Base-by-base conservation (phyloP, 1,140 invertebrate species). In the Zaprionus africanus region DNA sequence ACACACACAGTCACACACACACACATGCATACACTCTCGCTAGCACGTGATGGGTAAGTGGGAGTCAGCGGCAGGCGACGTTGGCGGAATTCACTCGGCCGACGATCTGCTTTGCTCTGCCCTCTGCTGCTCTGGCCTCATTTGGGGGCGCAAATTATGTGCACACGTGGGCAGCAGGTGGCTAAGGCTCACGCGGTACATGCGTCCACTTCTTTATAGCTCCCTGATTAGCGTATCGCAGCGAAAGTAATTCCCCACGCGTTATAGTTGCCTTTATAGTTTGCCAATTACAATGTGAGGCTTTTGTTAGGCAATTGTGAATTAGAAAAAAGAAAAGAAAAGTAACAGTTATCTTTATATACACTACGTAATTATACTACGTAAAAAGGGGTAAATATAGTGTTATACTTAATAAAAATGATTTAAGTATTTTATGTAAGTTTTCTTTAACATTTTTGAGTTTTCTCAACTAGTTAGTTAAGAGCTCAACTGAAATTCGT, bases 1-100 rank as follows among this genome's bases (percentile, higher is more conserved):
- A 17, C 43, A 11, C 7, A n/a, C n/a, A n/a, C n/a, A n/a, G n/a
- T 0, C 17, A 9, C 17, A 41, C 38, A 46, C 41, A 17, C n/a
- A 17, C 5, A 17, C 41, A 43, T 5, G 6, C n/a, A 43, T 5
- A 43, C 15, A 46, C 41, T 56, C 0, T 12, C 2, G 0, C 53
- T 54, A 61, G 57, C 82, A 87, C 83, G 82, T 87, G 82, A 86
- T 87, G 46, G 56, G 12, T 56, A 46, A 62, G 65, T 79, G 79
- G 70, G 13, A 46, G 60, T 17, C 38, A 15, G 36, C 28, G 28
- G 54, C 17, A 57, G 24, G n/a, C 34, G 9, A 38, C 13, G 76
- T 4, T 61, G 13, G 34, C 38, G 46, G 53, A 28, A 73, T 38
- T 60, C 24, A 53, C 28, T 69, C 57, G n/a, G 56, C 57, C 57